A percentile compares a stretch with the other conserved stretches of the same genome.
Evolutionary conservation across 2,797 vertebrate genomes (phyloP).

Genomic region (Momotus momota): DNA sequence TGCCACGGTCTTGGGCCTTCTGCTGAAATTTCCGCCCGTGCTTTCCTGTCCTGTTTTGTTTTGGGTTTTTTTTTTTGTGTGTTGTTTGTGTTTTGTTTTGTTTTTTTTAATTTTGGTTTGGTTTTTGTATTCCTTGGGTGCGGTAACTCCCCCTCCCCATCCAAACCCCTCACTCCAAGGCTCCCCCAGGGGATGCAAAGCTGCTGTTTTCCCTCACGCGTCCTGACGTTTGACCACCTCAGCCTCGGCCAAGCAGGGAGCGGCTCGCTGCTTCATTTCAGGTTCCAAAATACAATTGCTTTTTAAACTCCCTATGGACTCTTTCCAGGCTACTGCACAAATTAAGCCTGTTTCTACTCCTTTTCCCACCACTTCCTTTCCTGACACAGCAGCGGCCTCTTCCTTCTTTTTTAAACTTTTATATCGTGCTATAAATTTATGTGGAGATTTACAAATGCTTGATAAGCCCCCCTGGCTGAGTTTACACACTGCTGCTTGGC

Average conservation of each 20-base stretch:
- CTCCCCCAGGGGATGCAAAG: constrained; percentile 17
- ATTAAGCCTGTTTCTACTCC: constrained; percentile 47
- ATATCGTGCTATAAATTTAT: neutral
- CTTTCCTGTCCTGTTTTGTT: neutral
- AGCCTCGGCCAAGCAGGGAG: constrained; percentile 33
- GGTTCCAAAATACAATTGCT: constrained; percentile 67
- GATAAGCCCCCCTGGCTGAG: neutral
- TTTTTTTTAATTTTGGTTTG: neutral
- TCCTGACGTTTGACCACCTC: constrained; percentile 60
- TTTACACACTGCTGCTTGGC: neutral
- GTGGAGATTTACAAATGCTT: neutral
- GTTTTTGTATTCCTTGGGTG: neutral
- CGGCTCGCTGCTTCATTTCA: constrained; percentile 53
- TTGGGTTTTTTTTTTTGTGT: neutral
- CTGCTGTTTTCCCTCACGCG: constrained; percentile 56
- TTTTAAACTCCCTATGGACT: constrained; percentile 58
- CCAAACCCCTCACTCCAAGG: neutral
- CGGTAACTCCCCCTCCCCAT: neutral
- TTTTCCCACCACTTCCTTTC: constrained; percentile 53
- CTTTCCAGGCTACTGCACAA: constrained; percentile 67
- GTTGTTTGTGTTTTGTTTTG: neutral
- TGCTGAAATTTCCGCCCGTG: constrained; percentile 23
- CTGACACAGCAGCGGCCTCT: neutral
- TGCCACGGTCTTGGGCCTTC: neutral
- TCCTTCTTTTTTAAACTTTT: constrained; percentile 46